Base-by-base conservation (phyloP, 35 echinoderm and acorn worm genomes). In the Ophioderma brevispina region DNA sequence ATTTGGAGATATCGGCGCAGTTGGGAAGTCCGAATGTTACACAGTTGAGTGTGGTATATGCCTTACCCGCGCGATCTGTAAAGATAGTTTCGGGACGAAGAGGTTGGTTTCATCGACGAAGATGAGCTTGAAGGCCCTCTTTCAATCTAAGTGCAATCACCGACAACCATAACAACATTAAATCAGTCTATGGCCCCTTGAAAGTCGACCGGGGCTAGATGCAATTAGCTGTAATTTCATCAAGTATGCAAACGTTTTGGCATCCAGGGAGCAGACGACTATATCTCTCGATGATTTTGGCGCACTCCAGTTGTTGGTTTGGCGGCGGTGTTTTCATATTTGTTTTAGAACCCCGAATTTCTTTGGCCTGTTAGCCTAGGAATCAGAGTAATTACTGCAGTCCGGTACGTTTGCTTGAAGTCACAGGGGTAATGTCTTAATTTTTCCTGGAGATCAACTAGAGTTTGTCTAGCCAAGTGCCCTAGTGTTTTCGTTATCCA, bases 131-230 rank as follows among this genome's bases (percentile, higher is more conserved):
- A 70, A 70, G 59, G 59, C n/a, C 59, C 59, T 70, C 59, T 70
- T 70, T 70, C 59, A 70, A 52, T 70, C n/a, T 18, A 70, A 70
- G 59, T 70, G 59, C 59, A 70, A 70, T 70, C 59, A 70, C 59
- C 59, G 59, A 4, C 59, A 70, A 70, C 10, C 59, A 70, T 70
- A 70, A 70, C 59, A 70, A 70, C 59, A 70, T 70, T 70, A 70
- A 70, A 70, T 70, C 59, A 70, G 59, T 70, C 59, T 70, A 70
- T 70, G 59, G 59, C 59, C 59, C 59, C 59, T 70, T 70, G 59
- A 70, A 70, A 70, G 59, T 70, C 59, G 28, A 70, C 59, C 59
- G 23, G 41, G 59, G 59, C 59, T 6, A 70, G 15, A 70, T 70
- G 59, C 59, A 70, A 70, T 70, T 70, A 70, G 59, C 23, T 70